A percentile compares a stretch with the other conserved stretches of the same genome.
These are phyloP conservation scores for Ochotona princeps DNA, from an alignment of 2,113 vertebrate genomes.

Conservation along the genomic window DNA sequence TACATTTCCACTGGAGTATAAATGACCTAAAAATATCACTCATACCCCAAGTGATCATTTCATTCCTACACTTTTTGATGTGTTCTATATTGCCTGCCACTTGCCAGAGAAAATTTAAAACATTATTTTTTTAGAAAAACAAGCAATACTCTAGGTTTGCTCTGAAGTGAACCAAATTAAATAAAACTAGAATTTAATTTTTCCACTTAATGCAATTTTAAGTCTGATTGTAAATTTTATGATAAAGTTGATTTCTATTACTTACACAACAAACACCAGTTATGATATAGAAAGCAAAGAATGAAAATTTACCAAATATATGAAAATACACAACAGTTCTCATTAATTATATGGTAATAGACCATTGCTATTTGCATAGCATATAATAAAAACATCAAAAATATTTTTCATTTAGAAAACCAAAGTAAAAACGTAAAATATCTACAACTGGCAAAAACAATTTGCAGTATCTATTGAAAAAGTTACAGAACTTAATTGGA, in stretches of 20 bases:
- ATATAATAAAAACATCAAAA: background rate
- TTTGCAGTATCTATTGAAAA: background rate
- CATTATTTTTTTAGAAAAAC: background rate
- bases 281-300: background rate
- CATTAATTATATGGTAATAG: background rate
- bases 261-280: background rate
- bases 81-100: too few relatives aligned
- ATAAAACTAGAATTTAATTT: background rate
- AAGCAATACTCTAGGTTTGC: constrained; percentile 7
- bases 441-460: background rate
- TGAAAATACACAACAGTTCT: background rate
- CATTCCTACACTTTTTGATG: too few relatives aligned
- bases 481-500: background rate
- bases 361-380: background rate
- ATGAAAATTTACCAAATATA: background rate
- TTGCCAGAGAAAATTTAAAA: too few relatives aligned
- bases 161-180: background rate
- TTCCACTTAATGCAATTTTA: background rate
- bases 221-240: background rate
- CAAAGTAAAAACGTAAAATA: background rate
- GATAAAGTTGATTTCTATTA: constrained; percentile 9
- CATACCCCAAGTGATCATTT: too few relatives aligned
- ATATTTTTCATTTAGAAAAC: background rate
- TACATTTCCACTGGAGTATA: too few relatives aligned
- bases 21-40: too few relatives aligned